phyloP scores from a whole-genome alignment of 2,113 vertebrate genomes.

The Hyla sarda region DNA sequence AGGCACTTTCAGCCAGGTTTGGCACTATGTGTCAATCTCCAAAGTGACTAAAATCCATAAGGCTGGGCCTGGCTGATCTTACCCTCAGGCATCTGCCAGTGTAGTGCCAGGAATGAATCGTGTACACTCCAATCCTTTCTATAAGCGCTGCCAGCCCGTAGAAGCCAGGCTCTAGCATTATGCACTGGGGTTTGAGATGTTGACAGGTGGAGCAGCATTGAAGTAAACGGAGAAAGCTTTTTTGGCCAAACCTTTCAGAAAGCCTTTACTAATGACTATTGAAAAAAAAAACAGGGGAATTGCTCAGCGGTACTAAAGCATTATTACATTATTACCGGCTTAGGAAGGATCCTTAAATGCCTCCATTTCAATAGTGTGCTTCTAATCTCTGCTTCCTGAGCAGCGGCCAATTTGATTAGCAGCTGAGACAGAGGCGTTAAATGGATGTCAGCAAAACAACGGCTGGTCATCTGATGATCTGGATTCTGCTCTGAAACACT shows the following conservation, averaged over 20 bases:
- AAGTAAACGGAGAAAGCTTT: conserved; percentile 58
- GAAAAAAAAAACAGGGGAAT: conserved; percentile 51
- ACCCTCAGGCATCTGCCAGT: conserved; percentile 36
- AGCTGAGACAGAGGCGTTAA: conserved; percentile 54
- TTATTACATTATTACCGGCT: conserved; percentile 60
- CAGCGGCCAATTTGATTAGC: conserved; percentile 57
- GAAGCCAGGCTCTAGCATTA: conserved; percentile 42
- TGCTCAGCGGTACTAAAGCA: conserved; percentile 58
- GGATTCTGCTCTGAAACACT: neutral
- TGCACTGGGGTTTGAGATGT: conserved; percentile 40
- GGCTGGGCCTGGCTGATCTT: conserved; percentile 2
- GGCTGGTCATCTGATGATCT: conserved; percentile 17
- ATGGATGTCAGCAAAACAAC: conserved; percentile 41
- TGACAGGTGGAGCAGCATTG: conserved; percentile 56
- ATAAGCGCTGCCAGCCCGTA: conserved; percentile 33
- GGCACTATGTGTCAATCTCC: neutral
- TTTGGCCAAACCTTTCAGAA: conserved; percentile 57
- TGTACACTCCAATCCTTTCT: conserved; percentile 19
- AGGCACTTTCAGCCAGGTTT: neutral
- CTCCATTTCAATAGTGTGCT: conserved; percentile 52
- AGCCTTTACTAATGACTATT: conserved; percentile 59
- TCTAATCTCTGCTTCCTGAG: conserved; percentile 59
- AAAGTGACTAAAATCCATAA: conserved; percentile 18
- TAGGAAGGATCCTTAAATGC: conserved; percentile 59
- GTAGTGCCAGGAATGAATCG: conserved; percentile 39